Base-by-base conservation (phyloP, 2,113 vertebrate genomes). In the Urocitellus parryii region DNA sequence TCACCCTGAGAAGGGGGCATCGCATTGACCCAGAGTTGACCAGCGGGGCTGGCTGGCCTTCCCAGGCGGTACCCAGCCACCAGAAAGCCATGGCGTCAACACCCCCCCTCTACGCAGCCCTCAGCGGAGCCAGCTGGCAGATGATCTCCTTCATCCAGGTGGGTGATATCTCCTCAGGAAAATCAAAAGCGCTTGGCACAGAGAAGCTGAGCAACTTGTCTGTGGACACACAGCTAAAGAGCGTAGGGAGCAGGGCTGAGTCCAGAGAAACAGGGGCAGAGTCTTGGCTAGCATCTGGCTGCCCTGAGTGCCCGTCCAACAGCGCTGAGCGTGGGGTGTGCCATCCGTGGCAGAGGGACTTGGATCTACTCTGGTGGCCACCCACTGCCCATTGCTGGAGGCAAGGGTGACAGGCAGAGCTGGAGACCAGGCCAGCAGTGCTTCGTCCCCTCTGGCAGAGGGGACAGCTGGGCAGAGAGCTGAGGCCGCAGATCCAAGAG, bases 361-460 rank as follows among this genome's bases (percentile, higher is more conserved):
- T 4, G 0, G 34, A 9, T 68, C 27, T 82, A 9, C 34, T 53
- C 81, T 20, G 0, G 72, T 37, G 51, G 25, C 3, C 81, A 42
- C 58, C 90, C 20, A 11, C 27, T 37, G 56, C 73, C 83, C 27
- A 0, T 1, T 13, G n/a, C 37, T 42, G 7, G 72, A 42, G 51
- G 25, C 3, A 4, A 8, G 5, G n/a, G 4, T 1, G 7, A 37
- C 1, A 2, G 37, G 29, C 48, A n/a, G 51, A 11, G 22, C 16
- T 34, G n/a, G 82, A 22, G 74, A 37, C 8, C 37, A 53, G 20
- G 61, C 8, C 48, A 13, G 78, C 8, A 42, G 61, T 17, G n/a
- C 51, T 34, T 5, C 67, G 22, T 58, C 56, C 56, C 29, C 58
- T 12, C 0, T 7, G 45, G 17, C 2, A 16, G 65, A 53, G 74